Conservation (phyloP, 2,888 invertebrate genomes). For the Xanthorhoe spadicearia region DNA sequence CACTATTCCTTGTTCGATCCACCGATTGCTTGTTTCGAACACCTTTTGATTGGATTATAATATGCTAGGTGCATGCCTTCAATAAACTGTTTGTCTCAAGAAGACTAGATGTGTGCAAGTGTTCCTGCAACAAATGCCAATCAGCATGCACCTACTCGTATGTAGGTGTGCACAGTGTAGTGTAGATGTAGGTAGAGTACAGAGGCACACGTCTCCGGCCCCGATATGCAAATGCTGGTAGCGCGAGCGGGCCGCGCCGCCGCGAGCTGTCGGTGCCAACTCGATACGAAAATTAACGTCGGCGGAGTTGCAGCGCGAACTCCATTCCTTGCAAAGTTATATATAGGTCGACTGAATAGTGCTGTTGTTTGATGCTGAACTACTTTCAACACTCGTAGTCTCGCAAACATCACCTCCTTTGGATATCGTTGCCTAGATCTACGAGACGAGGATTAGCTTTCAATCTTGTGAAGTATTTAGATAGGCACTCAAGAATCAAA, state of each 20-base stretch:
- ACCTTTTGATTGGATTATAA: neutral
- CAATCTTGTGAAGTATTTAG: neutral
- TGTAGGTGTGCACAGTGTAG: neutral
- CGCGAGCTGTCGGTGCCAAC: slow-evolving; percentile 4
- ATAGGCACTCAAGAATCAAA: neutral
- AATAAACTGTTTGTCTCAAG: neutral
- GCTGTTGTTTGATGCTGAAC: neutral
- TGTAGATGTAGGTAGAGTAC: neutral
- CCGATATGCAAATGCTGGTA: neutral
- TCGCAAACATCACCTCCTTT: too few relatives aligned
- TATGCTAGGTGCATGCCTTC: neutral
- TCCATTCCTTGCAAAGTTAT: neutral
- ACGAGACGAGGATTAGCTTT: too few relatives aligned
- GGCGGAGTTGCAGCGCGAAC: slow-evolving; percentile 1
- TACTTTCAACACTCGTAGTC: too few relatives aligned
- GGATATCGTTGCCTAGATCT: too few relatives aligned
- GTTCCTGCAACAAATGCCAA: neutral
- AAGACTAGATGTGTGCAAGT: neutral
- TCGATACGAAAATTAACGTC: slow-evolving; percentile 3
- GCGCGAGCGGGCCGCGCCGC: neutral
- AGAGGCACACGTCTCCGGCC: neutral
- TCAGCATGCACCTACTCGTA: neutral
- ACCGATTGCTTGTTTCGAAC: too few relatives aligned
- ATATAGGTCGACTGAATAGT: neutral
- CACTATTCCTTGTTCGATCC: too few relatives aligned